Base-by-base conservation (phyloP, 2,113 vertebrate genomes). In the Rhea americana region DNA sequence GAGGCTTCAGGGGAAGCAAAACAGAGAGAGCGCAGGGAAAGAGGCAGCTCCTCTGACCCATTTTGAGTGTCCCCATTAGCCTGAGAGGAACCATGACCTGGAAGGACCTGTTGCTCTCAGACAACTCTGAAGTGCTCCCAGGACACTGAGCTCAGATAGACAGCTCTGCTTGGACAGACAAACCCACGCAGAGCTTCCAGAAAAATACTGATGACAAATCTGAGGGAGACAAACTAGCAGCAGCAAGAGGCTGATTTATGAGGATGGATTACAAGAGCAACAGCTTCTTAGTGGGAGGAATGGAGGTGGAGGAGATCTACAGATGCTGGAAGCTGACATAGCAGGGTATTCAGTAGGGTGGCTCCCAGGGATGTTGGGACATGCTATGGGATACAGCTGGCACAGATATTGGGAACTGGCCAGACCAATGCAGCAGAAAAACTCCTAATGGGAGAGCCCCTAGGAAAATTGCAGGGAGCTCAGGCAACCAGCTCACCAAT, bases 391-490 rank as follows among this genome's bases (percentile, higher is more conserved):
- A 32, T 30, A 47, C 7, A 8, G 41, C 35, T 65, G 56, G 43
- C 43, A 71, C 18, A 8, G 43, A 18, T 1, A 0, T 5, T 65
- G 65, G 58, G 65, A 91, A 65, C 4, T 1, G 14, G 17, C 37
- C 43, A 58, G 58, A 58, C 11, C 55, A 50, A n/a, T 2, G 1
- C 19, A 10, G 45, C 0, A 4, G 45, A 45, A 53, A 53, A 68
- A 74, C 0, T 80, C 39, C 39, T 35, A 28, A 45, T 0, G 8
- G 62, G 19, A 81, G 28, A 25, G 21, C 15, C 47, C 61, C 10
- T 0, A 3, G 25, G 30, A 14, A 24, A 25, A 20, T 0, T 0
- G 5, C 1, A 1, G 16, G 61, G 47, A 85, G 39, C 0, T 0
- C 47, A 41, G 72, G 15, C 1, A 8, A 58, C 37, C 13, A 6